Base-by-base conservation (phyloP, 2,888 invertebrate species). In the Drosophila subsilvestris region DNA sequence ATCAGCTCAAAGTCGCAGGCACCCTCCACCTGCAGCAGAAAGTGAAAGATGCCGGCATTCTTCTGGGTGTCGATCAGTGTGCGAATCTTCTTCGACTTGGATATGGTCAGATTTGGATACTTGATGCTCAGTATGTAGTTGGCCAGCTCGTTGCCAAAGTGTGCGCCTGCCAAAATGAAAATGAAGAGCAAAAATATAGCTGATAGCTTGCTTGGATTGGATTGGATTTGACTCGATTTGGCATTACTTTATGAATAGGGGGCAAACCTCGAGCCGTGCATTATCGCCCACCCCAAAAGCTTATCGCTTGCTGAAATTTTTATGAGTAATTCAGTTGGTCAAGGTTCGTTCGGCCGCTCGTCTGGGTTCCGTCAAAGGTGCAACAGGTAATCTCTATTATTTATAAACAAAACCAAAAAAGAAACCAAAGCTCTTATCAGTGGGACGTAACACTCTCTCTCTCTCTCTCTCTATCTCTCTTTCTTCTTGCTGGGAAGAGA, bases 1-100 rank as follows among this genome's bases (percentile, higher is more conserved):
- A 95, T 93, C 45, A 93, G 91, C 12, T 94, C 94, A 50, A 93
- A 92, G 81, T 95, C 94, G 60, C 93, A 92, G 1, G 89, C 78
- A 89, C 95, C 96, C 90, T 94, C 94, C 0, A 96, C 92, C 70
- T 94, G 93, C 2, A 96, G 93, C 25, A 96, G 91, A 2, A 96
- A 94, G 74, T 95, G 94, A 73, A 96, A 94, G 70, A 96, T 94
- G 10, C 96, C 96, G 79, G 95, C 95, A 89, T 96, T 96, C 66
- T 95, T 93, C 59, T 94, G 94, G 0, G 96, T 96, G 85, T 96
- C 96, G 55, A 96, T 93, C 3, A 96, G 91, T 0, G 95, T 94
- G 6, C 96, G 93, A 37, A 96, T 91, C 43, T 95, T 94, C 80
- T 94, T 94, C 0, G 93, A 93, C 70, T 92, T 93, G 45, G 95